phyloP scores from a whole-genome alignment of 2,797 vertebrate species.

The Enoplosus armatus region DNA sequence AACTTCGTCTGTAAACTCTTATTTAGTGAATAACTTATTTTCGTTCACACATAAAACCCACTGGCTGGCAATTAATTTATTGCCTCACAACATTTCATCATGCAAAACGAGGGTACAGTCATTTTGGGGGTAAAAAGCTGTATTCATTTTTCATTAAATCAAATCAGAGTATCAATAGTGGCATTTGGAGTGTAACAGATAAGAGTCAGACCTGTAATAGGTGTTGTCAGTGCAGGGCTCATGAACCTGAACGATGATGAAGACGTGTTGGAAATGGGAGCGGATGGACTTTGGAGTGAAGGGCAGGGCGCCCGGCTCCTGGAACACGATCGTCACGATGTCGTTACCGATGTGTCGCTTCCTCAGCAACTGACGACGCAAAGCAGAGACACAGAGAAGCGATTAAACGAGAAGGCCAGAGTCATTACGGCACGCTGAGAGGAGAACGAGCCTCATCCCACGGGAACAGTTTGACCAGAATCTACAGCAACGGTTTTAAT shows the following conservation, averaged over 20 bases:
- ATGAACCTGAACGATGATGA: conserved; percentile 91
- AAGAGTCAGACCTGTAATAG: conserved; percentile 88
- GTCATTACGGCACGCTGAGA: conserved; percentile 5
- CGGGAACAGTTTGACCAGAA: neutral
- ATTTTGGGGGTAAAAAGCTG: neutral
- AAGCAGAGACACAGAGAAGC: conserved; percentile 29
- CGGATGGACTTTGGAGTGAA: conserved; percentile 94
- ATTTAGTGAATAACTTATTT: neutral
- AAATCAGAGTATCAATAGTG: no score
- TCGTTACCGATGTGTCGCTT: conserved; percentile 96
- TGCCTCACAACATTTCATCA: neutral
- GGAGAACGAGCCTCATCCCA: neutral
- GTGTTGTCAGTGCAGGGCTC: conserved; percentile 88
- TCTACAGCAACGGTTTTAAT: neutral
- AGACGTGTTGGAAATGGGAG: conserved; percentile 95
- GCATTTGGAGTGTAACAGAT: neutral
- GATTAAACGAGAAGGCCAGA: conserved; percentile 9
- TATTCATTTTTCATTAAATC: neutral
- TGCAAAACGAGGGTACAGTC: neutral
- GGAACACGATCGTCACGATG: conserved; percentile 96
- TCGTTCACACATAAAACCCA: neutral
- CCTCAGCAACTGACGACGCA: conserved; percentile 87
- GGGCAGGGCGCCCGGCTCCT: conserved; percentile 92
- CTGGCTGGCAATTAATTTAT: neutral
- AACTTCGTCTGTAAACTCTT: neutral